Base-by-base conservation (phyloP, 1,140 invertebrate species). In the Drosophila equinoxialis region DNA sequence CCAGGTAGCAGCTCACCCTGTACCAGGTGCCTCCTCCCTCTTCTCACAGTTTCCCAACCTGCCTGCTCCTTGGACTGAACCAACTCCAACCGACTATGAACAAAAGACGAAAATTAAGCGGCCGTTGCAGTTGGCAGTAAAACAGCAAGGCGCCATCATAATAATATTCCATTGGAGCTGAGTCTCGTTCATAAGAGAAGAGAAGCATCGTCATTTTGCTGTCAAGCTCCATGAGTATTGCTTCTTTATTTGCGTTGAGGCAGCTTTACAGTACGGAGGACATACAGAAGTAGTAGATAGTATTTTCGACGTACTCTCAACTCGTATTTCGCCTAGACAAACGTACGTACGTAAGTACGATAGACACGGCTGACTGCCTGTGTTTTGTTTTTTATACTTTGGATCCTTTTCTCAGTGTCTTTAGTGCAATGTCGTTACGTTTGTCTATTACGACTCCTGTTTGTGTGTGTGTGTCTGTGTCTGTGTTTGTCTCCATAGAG, bases 51-150 rank as follows among this genome's bases (percentile, higher is more conserved):
- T 20, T 63, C 72, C 5, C 30, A 6, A 6, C 30, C 30, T 30
- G 30, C 30, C 30, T 30, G 30, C 30, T 30, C 30, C 6, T 30
- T 30, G 6, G 30, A 30, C 30, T 4, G 30, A 30, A 63, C 68
- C 68, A 65, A 78, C 72, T 78, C 3, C 45, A 51, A 51, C 45
- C 45, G 45, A 66, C 65, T 79, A 69, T 70, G 77, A 83, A 89
- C 84, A 89, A 89, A 87, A 71, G 80, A 73, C 61, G 45, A 77
- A 89, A 89, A 89, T 89, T 89, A 89, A 89, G 84, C 77, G 77
- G 70, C 83, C 70, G 83, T 58, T 79, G 79, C 74, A 77, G 74
- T 76, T 77, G 74, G 82, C 79, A 65, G 82, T 82, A 79, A 83
- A 87, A 66, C 79, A 83, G 83, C 74, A 65, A 86, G 83, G 73